These are phyloP conservation scores for Danio aesculapii DNA, from an alignment of 2,797 vertebrate genomes.

Conservation along the genomic window DNA sequence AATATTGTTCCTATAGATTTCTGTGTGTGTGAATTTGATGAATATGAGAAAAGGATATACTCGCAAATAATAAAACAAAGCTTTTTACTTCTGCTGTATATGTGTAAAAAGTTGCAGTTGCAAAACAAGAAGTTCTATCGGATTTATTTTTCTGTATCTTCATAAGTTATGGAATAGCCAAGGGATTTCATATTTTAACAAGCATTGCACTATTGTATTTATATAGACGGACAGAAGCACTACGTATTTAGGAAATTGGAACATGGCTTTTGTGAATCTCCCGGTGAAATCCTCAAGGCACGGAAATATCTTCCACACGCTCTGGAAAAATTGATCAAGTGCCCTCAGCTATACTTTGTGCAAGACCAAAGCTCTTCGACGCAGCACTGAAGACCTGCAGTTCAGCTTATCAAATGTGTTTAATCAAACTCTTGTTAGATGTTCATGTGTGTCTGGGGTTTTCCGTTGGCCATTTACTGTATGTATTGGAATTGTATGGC, in stretches of 20 bases:
- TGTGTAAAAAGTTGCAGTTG: slow-evolving; percentile 55
- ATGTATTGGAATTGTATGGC: slow-evolving; percentile 64
- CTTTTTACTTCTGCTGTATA: slow-evolving; percentile 64
- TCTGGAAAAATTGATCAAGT: slow-evolving; percentile 31
- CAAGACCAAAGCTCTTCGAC: slow-evolving; percentile 54
- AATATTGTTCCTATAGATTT: slow-evolving; percentile 46
- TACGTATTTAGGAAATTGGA: slow-evolving; percentile 71
- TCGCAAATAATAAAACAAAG: slow-evolving; percentile 62
- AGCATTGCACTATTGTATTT: slow-evolving; percentile 58
- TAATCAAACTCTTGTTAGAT: slow-evolving; percentile 34
- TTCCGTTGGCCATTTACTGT: slow-evolving; percentile 64
- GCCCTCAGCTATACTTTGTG: slow-evolving; percentile 34
- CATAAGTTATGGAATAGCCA: slow-evolving; percentile 56
- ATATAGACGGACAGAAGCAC: slow-evolving; percentile 60
- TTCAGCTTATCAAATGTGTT: slow-evolving; percentile 29
- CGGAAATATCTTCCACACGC: slow-evolving; percentile 16
- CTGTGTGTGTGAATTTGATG: slow-evolving; percentile 59
- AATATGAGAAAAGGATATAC: slow-evolving; percentile 63
- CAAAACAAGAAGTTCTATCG: slow-evolving; percentile 50
- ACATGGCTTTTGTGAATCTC: slow-evolving; percentile 41
- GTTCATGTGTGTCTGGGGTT: slow-evolving; percentile 32
- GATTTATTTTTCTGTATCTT: slow-evolving; percentile 59
- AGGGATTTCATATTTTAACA: slow-evolving; percentile 65
- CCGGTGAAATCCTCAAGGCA: slow-evolving; percentile 13
- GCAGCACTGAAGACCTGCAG: slow-evolving; percentile 28